Evolutionary conservation across 2,797 vertebrate species (phyloP), one percentile per base, ranked within the genome.

Genomic region (Orientallactaga sibirica): DNA sequence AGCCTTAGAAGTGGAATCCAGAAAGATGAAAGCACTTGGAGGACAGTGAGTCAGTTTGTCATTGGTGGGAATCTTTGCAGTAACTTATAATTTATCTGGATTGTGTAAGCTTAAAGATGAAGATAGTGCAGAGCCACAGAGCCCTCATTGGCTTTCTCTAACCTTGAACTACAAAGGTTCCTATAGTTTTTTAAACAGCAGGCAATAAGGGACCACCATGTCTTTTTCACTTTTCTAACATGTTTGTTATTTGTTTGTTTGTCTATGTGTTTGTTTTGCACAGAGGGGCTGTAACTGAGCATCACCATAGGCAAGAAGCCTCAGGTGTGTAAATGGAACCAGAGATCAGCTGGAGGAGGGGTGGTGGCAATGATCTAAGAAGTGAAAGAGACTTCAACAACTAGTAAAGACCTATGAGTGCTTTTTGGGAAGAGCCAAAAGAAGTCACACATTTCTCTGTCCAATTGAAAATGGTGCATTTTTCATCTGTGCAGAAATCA

Each of bases 31-130:
- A 96, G 95, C 14, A 41, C 55, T 58, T 1, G 4, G 70, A 91
- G 94, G 93, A 88, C 95, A 92, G 73, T 66, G 96, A 88, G 89
- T 94, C 95, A 96, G 92, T 90, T 70, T 89, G 92, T 93, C 86
- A 88, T 71, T 86, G 95, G 95, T 95, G 96, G 94, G 96, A 97
- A 95, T 86, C 90, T 92, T 75, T n/a, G 73, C 19, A 55, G 83
- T 83, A 96, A 96, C 96, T 92, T 97, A 94, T 96, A 95, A 97
- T 97, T 97, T 96, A 91, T 94, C 90, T 93, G 85, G 87, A 92
- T 87, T 95, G 88, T 92, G 85, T 92, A 94, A 93, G 78, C 90
- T 68, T 41, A 33, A 75, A 90, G 93, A 94, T 94, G 85, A 91
- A 97, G 96, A 96, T 94, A 96, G 91, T 90, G 78, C 77, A 29